phyloP scores from a whole-genome alignment of 2,113 vertebrate species.

The Ciconia stormi region DNA sequence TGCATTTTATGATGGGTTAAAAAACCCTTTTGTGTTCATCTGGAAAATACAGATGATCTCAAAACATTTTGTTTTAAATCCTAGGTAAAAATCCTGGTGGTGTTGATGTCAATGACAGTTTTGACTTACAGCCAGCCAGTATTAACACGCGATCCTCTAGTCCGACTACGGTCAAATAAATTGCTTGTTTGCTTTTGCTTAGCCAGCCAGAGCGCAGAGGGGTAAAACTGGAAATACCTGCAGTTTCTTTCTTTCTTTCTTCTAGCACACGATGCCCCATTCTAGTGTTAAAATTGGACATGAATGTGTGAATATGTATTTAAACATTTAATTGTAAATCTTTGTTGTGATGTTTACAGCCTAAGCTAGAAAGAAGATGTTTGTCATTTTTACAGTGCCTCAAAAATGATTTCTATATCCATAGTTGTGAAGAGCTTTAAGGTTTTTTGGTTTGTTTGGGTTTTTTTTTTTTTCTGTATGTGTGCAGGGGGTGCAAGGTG shows the following conservation, averaged over 20 bases:
- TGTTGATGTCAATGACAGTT: not conserved
- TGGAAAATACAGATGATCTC: not conserved
- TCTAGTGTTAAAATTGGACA: slow-evolving; percentile 22
- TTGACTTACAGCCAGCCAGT: not conserved
- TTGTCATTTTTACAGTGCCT: slow-evolving; percentile 71
- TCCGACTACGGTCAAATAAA: not conserved
- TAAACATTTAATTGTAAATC: slow-evolving; percentile 72
- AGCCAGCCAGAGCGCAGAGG: slow-evolving; percentile 33
- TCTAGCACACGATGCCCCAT: not conserved
- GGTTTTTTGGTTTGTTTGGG: not conserved
- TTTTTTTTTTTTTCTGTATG: not conserved
- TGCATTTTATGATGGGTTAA: not conserved
- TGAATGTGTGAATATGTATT: slow-evolving; percentile 70
- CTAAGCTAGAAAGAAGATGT: slow-evolving; percentile 60
- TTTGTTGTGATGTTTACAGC: slow-evolving; percentile 70
- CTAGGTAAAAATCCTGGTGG: not conserved
- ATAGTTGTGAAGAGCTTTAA: slow-evolving; percentile 65
- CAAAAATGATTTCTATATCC: slow-evolving; percentile 63
- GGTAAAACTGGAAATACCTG: slow-evolving; percentile 40
- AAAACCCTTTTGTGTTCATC: not conserved
- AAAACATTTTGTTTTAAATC: not conserved
- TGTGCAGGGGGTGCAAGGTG: slow-evolving; percentile 20
- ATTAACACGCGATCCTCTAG: not conserved
- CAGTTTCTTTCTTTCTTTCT: not conserved
- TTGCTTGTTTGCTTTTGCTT: not conserved